These are phyloP conservation scores for Lordiphosa clarofinis DNA, from an alignment of 1,140 invertebrate species.

Conservation along the genomic window DNA sequence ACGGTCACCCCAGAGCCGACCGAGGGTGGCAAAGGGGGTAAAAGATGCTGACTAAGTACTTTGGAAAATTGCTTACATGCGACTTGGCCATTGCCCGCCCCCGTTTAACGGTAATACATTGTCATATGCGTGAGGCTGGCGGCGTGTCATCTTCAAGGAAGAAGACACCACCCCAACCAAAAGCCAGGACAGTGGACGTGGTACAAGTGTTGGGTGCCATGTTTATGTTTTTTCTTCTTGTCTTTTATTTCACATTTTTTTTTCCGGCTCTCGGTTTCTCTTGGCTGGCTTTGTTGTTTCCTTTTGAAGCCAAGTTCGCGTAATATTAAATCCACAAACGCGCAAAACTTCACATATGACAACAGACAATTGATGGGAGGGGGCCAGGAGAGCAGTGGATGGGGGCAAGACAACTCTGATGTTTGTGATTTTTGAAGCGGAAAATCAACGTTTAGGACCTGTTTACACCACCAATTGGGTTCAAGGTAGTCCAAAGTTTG, in stretches of 20 bases:
- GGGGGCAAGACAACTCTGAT: slow-evolving; percentile 13
- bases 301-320: slow-evolving; percentile 64
- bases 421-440: slow-evolving; percentile 50
- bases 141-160: slow-evolving; percentile 23
- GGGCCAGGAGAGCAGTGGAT: background rate
- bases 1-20: slow-evolving; percentile 60
- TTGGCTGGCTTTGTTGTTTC: slow-evolving; percentile 32
- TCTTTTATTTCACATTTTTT: slow-evolving; percentile 36
- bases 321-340: slow-evolving; percentile 74
- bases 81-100: slow-evolving; percentile 37
- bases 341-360: slow-evolving; percentile 73
- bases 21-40: slow-evolving; percentile 39
- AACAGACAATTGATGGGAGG: slow-evolving; percentile 41
- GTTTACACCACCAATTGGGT: slow-evolving; percentile 13
- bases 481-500: background rate
- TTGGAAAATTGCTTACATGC: slow-evolving; percentile 73
- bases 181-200: slow-evolving; percentile 22
- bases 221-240: slow-evolving; percentile 51
- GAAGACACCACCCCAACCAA: background rate
- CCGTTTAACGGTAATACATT: slow-evolving; percentile 63
- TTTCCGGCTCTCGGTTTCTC: background rate
- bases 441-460: slow-evolving; percentile 46
- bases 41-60: slow-evolving; percentile 77
- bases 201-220: slow-evolving; percentile 72
- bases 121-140: slow-evolving; percentile 46